Base-by-base conservation (phyloP, 2,888 invertebrate species). In the Neuroscelio doddi region DNA sequence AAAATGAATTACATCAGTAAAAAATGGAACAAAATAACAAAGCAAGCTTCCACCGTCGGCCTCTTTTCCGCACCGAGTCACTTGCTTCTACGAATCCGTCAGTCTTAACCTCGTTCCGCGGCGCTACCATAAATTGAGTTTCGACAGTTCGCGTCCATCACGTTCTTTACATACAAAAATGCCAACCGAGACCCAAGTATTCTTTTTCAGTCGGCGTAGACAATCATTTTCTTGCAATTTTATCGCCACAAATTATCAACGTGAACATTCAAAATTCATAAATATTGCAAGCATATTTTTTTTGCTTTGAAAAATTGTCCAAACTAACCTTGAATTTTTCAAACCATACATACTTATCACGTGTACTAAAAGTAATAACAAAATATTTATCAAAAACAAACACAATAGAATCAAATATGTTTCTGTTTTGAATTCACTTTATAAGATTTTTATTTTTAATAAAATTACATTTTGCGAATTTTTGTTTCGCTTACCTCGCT, bases 41-140 rank as follows among this genome's bases (percentile, higher is more conserved):
- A 58, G 42, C 44, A 51, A 24, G 24, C 16, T 10, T 36, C 27
- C 36, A 51, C 39, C 26, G 3, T 14, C 39, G 49, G 15, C 53
- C 53, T 50, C 32, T 53, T 62, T 56, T 56, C 55, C 46, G 62
- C 39, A 34, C 34, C 50, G 46, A 62, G 41, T 51, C 55, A 51
- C 34, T 50, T 16, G 26, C 12, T 55, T 62, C 50, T 49, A 55
- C 38, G 61, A 55, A 62, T 34, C 44, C 32, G 45, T 45, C 32
- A 12, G 38, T 55, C 38, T 62, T 62, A 62, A 62, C 61, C 61
- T 62, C 61, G 45, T 62, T 62, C 45, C 26, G 14, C 30, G 34
- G 32, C 49, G 44, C 32, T 61, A 50, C 61, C 53, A 61, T 61
- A 53, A 61, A 61, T 61, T 39, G 50, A 49, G 44, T 45, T 45